Base-by-base conservation (phyloP, 2,888 invertebrate genomes). In the Ischnus inquisitorius region DNA sequence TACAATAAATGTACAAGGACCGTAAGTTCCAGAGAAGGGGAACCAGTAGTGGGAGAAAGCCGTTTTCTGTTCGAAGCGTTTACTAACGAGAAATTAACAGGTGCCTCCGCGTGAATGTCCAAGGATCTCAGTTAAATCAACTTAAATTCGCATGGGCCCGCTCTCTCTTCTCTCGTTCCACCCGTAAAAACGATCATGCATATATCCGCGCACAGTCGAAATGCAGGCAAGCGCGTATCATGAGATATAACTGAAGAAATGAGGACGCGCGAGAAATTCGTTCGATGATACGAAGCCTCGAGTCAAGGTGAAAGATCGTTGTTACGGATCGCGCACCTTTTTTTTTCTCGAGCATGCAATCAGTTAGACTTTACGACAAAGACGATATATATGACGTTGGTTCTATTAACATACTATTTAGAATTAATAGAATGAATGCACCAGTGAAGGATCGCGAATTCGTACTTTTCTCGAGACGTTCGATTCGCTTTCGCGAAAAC, bases 31-130 rank as follows among this genome's bases (percentile, higher is more conserved):
- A 19, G 54, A 41, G 54, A 57, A 41, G 41, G 57, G 48, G n/a
- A 41, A 19, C 28, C 19, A 67, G 60, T 8, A 65, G 57, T 75
- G 83, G 79, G 76, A 79, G 83, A 83, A 80, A 83, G 80, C 74
- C 67, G 76, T 46, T 79, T 46, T 71, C 57, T 65, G 43, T 46
- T 43, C 71, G 67, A 46, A 51, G 43, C 64, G 54, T 83, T 83
- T 39, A 68, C 34, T 48, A 67, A 77, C 64, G 76, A 80, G 76
- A 80, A 67, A 77, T 79, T 72, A 83, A 76, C 79, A 83, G 79
- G 72, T 71, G 72, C 54, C 41, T 65, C 65, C 34, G 60, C 67
- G 62, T 54, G 62, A 67, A 79, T 60, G 39, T 83, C 80, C 72
- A 80, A 25, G 65, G 64, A 80, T 83, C 79, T 25, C 69, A 22